Conservation (phyloP, 2,888 invertebrate species). For the Dinocampus coccinellae region DNA sequence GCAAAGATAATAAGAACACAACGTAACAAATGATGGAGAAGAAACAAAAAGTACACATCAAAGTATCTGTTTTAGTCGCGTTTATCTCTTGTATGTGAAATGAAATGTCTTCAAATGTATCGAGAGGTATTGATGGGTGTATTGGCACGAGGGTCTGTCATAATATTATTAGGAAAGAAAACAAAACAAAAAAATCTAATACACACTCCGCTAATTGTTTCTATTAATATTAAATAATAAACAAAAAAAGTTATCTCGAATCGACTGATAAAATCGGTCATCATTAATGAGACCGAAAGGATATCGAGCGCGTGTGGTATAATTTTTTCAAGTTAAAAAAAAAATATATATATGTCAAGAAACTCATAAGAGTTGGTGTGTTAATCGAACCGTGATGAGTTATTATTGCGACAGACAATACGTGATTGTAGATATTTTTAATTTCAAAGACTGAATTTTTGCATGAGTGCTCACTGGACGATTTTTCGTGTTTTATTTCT, state of each 20-base stretch:
- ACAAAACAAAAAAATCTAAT: slow-evolving; percentile 20
- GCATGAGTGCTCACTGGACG: slow-evolving; percentile 49
- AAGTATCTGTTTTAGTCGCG: slow-evolving; percentile 36
- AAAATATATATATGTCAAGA: background rate
- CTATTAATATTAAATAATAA: background rate
- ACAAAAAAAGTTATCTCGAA: background rate
- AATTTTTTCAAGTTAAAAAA: background rate
- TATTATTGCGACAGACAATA: slow-evolving; percentile 39
- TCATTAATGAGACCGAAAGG: background rate
- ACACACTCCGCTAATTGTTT: slow-evolving; percentile 12
- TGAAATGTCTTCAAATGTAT: slow-evolving; percentile 41
- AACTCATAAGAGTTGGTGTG: slow-evolving; percentile 12
- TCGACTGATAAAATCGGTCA: background rate
- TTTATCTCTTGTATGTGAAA: slow-evolving; percentile 41
- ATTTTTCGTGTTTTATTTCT: slow-evolving; percentile 3
- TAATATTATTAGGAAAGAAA: slow-evolving; percentile 17
- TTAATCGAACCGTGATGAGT: slow-evolving; percentile 13
- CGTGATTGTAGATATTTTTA: slow-evolving; percentile 49
- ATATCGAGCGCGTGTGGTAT: background rate
- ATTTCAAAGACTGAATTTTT: slow-evolving; percentile 63
- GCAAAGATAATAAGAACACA: slow-evolving; percentile 33
- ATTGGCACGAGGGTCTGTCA: slow-evolving; percentile 41
- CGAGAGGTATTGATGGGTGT: slow-evolving; percentile 33
- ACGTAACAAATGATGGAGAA: slow-evolving; percentile 16
- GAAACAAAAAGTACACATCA: background rate